Evolutionary conservation across 2,113 vertebrate genomes (phyloP).

Genomic region (Fulica atra): DNA sequence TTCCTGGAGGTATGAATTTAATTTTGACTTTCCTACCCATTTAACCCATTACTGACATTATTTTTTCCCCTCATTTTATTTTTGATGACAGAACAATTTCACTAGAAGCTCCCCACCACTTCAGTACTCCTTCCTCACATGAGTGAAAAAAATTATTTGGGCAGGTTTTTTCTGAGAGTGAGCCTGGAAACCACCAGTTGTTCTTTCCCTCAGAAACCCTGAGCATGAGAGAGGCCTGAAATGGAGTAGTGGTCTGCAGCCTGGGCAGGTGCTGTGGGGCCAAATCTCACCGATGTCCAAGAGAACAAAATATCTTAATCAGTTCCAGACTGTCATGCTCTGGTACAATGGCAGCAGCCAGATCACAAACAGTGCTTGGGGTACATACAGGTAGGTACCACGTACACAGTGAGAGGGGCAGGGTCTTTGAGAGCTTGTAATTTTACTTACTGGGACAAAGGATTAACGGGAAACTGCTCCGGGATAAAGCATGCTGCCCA

Average conservation of each 20-base stretch:
- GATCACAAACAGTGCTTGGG: background rate
- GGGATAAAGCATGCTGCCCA: background rate
- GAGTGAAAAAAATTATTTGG: background rate
- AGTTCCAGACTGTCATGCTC: background rate
- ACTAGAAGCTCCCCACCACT: background rate
- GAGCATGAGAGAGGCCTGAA: background rate
- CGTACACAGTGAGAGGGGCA: background rate
- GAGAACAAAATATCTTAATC: background rate
- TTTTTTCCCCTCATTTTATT: accelerated
- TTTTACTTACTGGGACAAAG: background rate
- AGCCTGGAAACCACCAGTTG: background rate
- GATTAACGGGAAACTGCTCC: background rate
- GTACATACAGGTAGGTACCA: background rate
- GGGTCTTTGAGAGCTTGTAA: background rate
- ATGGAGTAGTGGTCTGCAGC: background rate
- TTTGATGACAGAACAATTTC: background rate
- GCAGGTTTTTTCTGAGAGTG: background rate
- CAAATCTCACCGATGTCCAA: background rate
- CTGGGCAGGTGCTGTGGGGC: background rate
- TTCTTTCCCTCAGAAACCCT: background rate
- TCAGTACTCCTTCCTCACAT: background rate
- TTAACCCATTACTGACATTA: background rate
- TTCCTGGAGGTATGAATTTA: background rate
- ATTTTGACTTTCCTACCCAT: background rate
- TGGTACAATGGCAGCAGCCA: background rate